Conservation (phyloP, 2,113 vertebrate genomes). For the Indicator indicator region DNA sequence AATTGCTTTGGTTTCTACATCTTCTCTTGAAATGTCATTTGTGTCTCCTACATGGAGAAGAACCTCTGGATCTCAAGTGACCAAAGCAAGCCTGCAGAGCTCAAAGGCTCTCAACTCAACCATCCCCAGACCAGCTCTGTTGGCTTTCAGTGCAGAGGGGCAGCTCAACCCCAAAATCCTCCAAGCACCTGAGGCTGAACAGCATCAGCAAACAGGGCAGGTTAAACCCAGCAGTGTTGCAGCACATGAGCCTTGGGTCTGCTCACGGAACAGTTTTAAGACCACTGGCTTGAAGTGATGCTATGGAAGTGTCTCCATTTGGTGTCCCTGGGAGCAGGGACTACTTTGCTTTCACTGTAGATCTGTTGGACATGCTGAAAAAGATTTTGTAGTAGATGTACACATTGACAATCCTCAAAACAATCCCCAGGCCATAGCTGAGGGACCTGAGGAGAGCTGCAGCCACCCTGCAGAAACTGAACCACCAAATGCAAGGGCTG, state of each 20-base stretch:
- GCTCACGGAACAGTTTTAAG: neutral
- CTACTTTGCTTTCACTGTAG: constrained; percentile 1
- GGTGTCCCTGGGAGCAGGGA: rapidly evolving
- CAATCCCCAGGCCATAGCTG: constrained; percentile 62
- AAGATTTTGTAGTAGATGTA: constrained; percentile 80
- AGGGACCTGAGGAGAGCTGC: constrained; percentile 32
- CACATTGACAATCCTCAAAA: constrained; percentile 73
- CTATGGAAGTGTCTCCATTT: rapidly evolving
- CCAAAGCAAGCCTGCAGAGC: rapidly evolving
- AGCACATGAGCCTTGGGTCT: neutral
- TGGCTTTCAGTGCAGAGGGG: neutral
- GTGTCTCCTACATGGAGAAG: neutral
- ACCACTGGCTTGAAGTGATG: neutral
- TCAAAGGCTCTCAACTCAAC: rapidly evolving
- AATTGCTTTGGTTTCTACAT: neutral
- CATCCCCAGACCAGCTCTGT: neutral
- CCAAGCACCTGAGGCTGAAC: neutral
- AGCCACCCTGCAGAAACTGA: neutral
- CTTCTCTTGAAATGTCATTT: neutral
- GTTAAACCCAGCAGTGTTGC: neutral
- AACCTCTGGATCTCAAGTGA: neutral
- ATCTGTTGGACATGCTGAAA: constrained; percentile 38
- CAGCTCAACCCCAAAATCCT: neutral
- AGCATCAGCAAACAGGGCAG: neutral
- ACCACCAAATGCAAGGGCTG: neutral